Base-by-base conservation (phyloP, 2,888 invertebrate species). In the Drosophila falleni region DNA sequence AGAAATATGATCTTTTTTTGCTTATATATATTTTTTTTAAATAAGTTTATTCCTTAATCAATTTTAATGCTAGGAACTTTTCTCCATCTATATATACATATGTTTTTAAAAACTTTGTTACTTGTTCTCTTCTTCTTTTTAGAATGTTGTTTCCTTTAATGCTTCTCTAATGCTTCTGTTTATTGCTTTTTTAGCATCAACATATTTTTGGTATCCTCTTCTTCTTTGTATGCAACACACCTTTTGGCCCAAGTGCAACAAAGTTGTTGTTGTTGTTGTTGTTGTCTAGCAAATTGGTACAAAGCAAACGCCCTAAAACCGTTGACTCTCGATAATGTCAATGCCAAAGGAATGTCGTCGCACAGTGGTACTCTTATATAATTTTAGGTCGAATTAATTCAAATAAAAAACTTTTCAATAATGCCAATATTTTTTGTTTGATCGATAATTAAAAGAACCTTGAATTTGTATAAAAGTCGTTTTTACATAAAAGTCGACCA, bases 171-270 rank as follows among this genome's bases (percentile, higher is more conserved):
- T 35, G 19, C 54, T 37, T 29, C 35, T 11, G 23, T 49, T 50
- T 41, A 70, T 44, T 54, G 61, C 69, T 26, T 60, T 53, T 41
- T 41, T 60, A 26, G 39, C 53, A 31, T 49, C 49, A 16, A 64
- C 37, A 64, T 16, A 49, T 13, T 39, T 29, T 41, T 31, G 19
- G 31, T 19, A 33, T 23, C 15, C 29, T 4, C 16, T 31, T 5
- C 23, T 23, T 19, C 37, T 42, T 55, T 29, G 50, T 35, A n/a
- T 35, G 37, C 44, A 26, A 44, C 6, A 44, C 44, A 44, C 42
- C 31, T 42, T 42, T 33, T n/a, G 16, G 13, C 29, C 19, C n/a
- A 16, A 19, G 19, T 19, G 31, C 55, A 44, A 55, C 42, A 55
- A 16, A 42, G 42, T 55, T 42, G 55, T 16, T 29, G 31, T 44